Base-by-base conservation (phyloP, 2,113 vertebrate species). In the mouse (Mus musculus) region DNA sequence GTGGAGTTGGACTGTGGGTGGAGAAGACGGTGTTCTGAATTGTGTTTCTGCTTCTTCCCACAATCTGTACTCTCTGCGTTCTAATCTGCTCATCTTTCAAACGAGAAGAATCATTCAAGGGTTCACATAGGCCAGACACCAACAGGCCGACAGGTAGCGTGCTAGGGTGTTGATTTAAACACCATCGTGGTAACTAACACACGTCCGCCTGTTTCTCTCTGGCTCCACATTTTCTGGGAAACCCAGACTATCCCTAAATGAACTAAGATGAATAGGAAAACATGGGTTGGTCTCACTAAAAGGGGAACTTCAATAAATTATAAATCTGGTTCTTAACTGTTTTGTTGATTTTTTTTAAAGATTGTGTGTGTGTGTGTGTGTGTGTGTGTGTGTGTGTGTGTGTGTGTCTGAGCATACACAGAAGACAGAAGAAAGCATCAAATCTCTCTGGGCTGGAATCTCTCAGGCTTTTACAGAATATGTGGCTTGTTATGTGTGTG, bases 51-150 rank as follows among this genome's bases (percentile, higher is more conserved):
- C 46, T 39, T 42, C 87, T 76, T 42, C 59, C 63, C 30, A 3
- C 0, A 28, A 22, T 30, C 9, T 30, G 12, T 16, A 0, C 13
- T 10, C 49, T 49, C 17, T 61, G 81, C 61, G 42, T 16, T 61
- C 5, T 69, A 65, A 78, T 30, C 4, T 12, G n/a, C 69, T 73
- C 7, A 1, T 75, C 91, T 78, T 69, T 69, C 54, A 63, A 86
- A 39, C 7, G 65, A 52, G 54, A 72, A 72, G 46, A 20, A 3
- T 6, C 2, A 46, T 46, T 36, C 46, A 19, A 39, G 86, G 67
- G 39, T 26, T n/a, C 39, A 7, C 11, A 52, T 13, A 0, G 16
- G 0, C 1, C 19, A 3, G 0, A 20, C 0, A 22, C 7, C 11
- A 13, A 49, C 30, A 1, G 30, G 72, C 88, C n/a, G 3, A 7